phyloP scores from a whole-genome alignment of 2,888 invertebrate species.

The Polymixis lichenea region DNA sequence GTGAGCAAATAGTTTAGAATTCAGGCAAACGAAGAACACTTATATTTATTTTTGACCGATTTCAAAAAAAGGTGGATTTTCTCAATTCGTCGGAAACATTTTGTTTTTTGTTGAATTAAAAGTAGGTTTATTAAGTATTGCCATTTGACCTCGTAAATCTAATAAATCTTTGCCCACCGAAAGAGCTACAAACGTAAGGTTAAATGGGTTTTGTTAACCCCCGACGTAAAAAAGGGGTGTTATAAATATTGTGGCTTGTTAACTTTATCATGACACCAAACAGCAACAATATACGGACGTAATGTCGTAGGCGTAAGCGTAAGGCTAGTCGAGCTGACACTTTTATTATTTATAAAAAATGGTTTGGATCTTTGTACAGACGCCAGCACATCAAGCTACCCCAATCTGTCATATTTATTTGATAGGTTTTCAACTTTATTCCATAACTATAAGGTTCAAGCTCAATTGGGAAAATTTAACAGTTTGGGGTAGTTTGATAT shows the following conservation, averaged over 20 bases:
- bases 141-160: not conserved
- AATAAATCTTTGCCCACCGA: slow-evolving; percentile 5
- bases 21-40: slow-evolving; percentile 7
- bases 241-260: not conserved
- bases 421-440: too few species aligned
- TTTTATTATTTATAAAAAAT: not conserved
- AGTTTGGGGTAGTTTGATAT: too few species aligned
- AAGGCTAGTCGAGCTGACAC: slow-evolving; percentile 17
- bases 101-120: not conserved
- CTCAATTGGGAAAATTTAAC: too few species aligned
- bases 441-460: too few species aligned
- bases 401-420: too few species aligned
- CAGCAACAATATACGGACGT: slow-evolving; percentile 18
- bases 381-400: too few species aligned
- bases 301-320: not conserved
- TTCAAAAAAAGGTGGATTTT: not conserved
- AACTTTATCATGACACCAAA: slow-evolving; percentile 5
- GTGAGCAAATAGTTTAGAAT: slow-evolving; percentile 25
- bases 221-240: too few species aligned
- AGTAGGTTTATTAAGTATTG: not conserved
- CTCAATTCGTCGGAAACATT: not conserved
- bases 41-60: not conserved
- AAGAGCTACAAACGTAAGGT: not conserved
- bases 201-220: not conserved
- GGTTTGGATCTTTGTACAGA: not conserved